Evolutionary conservation across 53 echinoderm and acorn worm species (phyloP).

Genomic region (Stichopus horrens): DNA sequence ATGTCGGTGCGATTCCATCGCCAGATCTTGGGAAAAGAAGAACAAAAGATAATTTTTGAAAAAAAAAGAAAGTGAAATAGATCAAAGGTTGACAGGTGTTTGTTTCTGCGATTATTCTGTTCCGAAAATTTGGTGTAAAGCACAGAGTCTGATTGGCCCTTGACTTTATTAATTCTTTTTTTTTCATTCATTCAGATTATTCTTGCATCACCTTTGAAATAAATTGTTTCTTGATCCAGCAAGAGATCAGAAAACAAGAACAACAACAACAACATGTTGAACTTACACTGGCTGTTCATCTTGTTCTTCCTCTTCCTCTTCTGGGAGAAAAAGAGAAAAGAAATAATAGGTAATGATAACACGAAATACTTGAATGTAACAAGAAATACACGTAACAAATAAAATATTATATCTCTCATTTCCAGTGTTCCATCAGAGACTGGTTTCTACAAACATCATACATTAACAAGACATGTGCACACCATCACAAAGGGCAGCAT

Average conservation of each 20-base stretch:
- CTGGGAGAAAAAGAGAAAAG: neutral
- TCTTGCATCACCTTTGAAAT: too few species aligned
- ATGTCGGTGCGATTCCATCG: slow-evolving; percentile 83
- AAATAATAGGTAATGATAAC: neutral
- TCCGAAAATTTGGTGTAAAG: too few species aligned
- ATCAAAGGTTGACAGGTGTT: neutral
- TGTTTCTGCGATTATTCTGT: neutral
- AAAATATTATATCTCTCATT: too few species aligned
- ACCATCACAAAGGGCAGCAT: too few species aligned
- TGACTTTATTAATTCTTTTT: too few species aligned
- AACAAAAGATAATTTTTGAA: neutral
- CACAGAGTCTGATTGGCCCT: too few species aligned
- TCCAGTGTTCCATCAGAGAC: neutral
- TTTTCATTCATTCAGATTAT: too few species aligned
- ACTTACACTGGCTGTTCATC: slow-evolving; percentile 27
- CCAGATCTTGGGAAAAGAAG: slow-evolving; percentile 13
- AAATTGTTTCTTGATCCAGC: too few species aligned
- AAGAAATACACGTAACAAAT: too few species aligned
- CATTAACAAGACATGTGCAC: too few species aligned
- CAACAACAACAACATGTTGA: neutral
- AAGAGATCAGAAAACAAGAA: too few species aligned
- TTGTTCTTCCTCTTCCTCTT: slow-evolving; percentile 39
- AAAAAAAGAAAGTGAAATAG: neutral
- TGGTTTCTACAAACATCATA: neutral
- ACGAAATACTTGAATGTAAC: too few species aligned